Conservation (phyloP, 2,888 invertebrate species). For the Athalia rosae region DNA sequence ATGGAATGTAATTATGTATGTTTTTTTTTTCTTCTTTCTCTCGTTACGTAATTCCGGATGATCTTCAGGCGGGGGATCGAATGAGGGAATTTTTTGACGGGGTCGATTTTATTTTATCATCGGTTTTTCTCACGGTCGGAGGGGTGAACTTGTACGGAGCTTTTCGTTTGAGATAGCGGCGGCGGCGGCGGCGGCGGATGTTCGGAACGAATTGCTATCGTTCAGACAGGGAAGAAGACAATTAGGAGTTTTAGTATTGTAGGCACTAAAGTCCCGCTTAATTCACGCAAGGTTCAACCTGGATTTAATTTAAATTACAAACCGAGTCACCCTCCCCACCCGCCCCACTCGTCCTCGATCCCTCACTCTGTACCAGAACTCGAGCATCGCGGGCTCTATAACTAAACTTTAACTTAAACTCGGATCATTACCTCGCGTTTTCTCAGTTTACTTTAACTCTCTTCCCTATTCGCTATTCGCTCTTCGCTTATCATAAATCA, state of each 20-base stretch:
- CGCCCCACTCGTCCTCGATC: conserved; percentile 8
- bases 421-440: conserved; percentile 32
- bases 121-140: too few relatives aligned
- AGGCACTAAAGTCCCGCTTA: conserved; percentile 2
- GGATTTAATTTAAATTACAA: conserved; percentile 35
- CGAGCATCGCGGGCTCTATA: neutral
- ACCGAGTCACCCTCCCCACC: neutral
- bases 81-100: conserved; percentile 28
- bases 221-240: neutral
- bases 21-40: too few relatives aligned
- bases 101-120: too few relatives aligned
- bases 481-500: conserved; percentile 8
- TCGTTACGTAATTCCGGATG: neutral
- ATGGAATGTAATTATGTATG: neutral
- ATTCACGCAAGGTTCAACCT: conserved; percentile 26
- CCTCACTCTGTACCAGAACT: conserved; percentile 20
- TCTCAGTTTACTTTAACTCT: neutral
- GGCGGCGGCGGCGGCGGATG: too few relatives aligned
- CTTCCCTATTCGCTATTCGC: neutral
- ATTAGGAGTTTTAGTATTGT: conserved; percentile 10
- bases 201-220: too few relatives aligned
- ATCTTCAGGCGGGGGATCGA: neutral
- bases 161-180: too few relatives aligned
- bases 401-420: conserved; percentile 35
- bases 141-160: too few relatives aligned